Conservation (phyloP, 2,888 invertebrate species). For the Eupithecia vulgata region DNA sequence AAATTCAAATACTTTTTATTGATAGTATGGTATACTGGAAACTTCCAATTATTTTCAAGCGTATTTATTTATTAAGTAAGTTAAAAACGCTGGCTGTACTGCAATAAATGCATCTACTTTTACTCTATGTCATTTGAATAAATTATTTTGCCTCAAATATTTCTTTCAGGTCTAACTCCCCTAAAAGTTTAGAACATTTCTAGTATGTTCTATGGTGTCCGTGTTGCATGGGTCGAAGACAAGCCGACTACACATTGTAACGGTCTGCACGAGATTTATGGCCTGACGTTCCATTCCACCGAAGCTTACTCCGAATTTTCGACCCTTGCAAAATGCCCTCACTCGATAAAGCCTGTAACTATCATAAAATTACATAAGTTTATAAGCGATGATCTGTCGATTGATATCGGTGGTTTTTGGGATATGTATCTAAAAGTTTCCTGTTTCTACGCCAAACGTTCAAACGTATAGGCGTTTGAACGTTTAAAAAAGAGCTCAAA, state of each 20-base stretch:
- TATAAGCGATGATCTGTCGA: not conserved
- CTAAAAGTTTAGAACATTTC: not conserved
- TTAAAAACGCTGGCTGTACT: not conserved
- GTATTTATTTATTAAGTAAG: not conserved
- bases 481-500: no score
- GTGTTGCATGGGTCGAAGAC: constrained; percentile 42
- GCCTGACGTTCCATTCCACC: constrained; percentile 49
- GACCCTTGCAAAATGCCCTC: constrained; percentile 38
- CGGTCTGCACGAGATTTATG: constrained; percentile 59
- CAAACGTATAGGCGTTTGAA: no score
- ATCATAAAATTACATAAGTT: not conserved
- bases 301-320: constrained; percentile 47
- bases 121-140: not conserved
- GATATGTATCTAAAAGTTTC: not conserved
- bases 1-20: not conserved
- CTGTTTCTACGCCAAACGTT: not conserved
- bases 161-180: not conserved
- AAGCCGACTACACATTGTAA: constrained; percentile 56
- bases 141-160: not conserved
- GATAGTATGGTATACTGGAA: not conserved
- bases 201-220: not conserved
- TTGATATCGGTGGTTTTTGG: not conserved
- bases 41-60: not conserved
- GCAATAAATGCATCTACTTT: not conserved
- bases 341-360: constrained; percentile 40